Base-by-base conservation (phyloP, 2,113 vertebrate species). In the Cephalopholis sonnerati region DNA sequence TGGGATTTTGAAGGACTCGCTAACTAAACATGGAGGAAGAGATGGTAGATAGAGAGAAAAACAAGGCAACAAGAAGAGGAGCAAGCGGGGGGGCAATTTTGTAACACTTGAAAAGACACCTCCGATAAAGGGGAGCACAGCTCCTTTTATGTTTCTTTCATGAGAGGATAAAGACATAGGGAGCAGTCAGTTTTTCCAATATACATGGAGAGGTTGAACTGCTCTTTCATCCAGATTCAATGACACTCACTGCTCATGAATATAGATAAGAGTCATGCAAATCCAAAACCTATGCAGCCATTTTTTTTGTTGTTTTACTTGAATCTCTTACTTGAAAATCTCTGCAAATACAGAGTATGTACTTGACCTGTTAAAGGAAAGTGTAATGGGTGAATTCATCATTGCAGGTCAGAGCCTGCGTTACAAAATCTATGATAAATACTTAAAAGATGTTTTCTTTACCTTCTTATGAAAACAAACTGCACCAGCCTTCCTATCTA, bases 131-230 rank as follows among this genome's bases (percentile, higher is more conserved):
- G 36, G 74, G 65, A 92, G 61, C 27, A 24, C 81, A 53, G 61
- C 57, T 77, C 61, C 65, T 93, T 87, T 92, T 58, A 91, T 91
- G 79, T 90, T 92, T 89, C 86, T 92, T 93, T 93, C 48, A 93
- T 88, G 84, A 90, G 78, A 36, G 78, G 67, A 90, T 91, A 67
- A 91, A 93, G 74, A 93, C 79, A 74, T 53, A 20, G 70, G 69
- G 71, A 87, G 77, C 25, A 84, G 81, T 80, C 69, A 55, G 66
- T 87, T 91, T 84, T 90, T 90, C 62, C 39, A 82, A 64, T 81
- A 83, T 73, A 85, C 81, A 86, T 53, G 27, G 78, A 81, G 54
- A 85, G 79, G 82, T 84, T 84, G 79, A 86, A 88, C 71, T 68
- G 54, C 48, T 82, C 84, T 91, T 87, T 91, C 70, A 88, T 90